phyloP scores from a whole-genome alignment of 2,888 invertebrate species.

The Ellobium chinense region DNA sequence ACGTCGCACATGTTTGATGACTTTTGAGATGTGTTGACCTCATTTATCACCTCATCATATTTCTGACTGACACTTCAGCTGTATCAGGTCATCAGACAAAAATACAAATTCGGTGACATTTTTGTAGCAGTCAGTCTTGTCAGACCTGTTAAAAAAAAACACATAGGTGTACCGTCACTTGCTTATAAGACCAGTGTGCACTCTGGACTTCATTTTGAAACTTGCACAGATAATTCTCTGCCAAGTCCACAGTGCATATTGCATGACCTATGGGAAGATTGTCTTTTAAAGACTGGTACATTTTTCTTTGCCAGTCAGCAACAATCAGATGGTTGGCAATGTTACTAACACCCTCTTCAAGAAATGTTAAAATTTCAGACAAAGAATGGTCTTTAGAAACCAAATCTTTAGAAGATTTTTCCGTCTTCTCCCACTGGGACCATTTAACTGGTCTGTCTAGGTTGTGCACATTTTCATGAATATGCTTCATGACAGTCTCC shows the following conservation, averaged over 20 bases:
- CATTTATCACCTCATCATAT: neutral
- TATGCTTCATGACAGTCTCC: neutral
- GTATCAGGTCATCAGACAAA: neutral
- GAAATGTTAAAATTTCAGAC: neutral
- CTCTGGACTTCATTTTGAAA: slow-evolving; percentile 47
- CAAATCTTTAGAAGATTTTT: neutral
- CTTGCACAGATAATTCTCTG: slow-evolving; percentile 46
- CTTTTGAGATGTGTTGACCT: neutral
- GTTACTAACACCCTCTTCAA: neutral
- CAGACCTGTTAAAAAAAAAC: slow-evolving; percentile 35
- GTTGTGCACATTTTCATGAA: neutral
- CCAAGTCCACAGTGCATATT: slow-evolving; percentile 45
- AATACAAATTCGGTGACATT: neutral
- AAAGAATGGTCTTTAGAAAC: neutral
- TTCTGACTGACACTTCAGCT: neutral
- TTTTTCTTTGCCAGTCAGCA: slow-evolving; percentile 24
- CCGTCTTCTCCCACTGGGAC: neutral
- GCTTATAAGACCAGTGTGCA: slow-evolving; percentile 42
- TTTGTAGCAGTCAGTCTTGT: neutral
- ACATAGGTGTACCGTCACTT: slow-evolving; percentile 44
- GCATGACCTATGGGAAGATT: slow-evolving; percentile 19
- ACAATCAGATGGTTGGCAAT: slow-evolving; percentile 14
- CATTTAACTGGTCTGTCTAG: neutral
- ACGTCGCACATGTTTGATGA: neutral
- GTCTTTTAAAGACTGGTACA: neutral